Percentiles rank a stretch among this genome's conserved stretches.
These are phyloP conservation scores for Hylaea fasciaria DNA, from an alignment of 2,888 invertebrate genomes.

Conservation along the genomic window DNA sequence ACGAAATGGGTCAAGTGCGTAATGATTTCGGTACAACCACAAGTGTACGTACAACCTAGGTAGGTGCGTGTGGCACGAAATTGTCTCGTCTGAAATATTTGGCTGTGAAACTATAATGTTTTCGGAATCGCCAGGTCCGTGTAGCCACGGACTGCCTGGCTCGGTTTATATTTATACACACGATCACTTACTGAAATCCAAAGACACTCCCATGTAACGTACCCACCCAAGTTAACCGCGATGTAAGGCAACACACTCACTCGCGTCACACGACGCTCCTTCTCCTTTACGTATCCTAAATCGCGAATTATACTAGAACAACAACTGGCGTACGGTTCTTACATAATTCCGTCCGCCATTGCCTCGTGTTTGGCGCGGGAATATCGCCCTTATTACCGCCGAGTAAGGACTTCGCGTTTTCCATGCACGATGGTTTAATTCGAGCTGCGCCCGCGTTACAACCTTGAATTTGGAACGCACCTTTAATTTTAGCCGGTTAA, in stretches of 20 bases:
- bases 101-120: slow-evolving; percentile 32
- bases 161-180: slow-evolving; percentile 73
- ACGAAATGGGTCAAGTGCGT: slow-evolving; percentile 14
- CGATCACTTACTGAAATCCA: slow-evolving; percentile 68
- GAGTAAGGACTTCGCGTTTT: slow-evolving; percentile 46
- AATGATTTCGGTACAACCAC: slow-evolving; percentile 3
- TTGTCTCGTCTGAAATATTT: slow-evolving; percentile 15
- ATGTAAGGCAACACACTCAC: slow-evolving; percentile 40
- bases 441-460: slow-evolving; percentile 80
- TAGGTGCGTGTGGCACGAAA: slow-evolving; percentile 8
- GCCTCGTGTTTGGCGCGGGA: slow-evolving; percentile 64
- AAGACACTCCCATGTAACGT: slow-evolving; percentile 52
- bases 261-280: slow-evolving; percentile 19
- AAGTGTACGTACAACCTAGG: not conserved
- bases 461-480: slow-evolving; percentile 83
- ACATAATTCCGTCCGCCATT: slow-evolving; percentile 80
- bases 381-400: slow-evolving; percentile 61
- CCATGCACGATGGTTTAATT: slow-evolving; percentile 77
- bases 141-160: slow-evolving; percentile 44
- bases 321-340: slow-evolving; percentile 71
- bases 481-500: slow-evolving; percentile 85
- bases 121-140: slow-evolving; percentile 31
- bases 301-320: slow-evolving; percentile 50
- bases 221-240: slow-evolving; percentile 1
- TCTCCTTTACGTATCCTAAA: slow-evolving; percentile 53